These are phyloP conservation scores for Knipowitschia caucasica DNA, from an alignment of 2,797 vertebrate genomes.

Conservation along the genomic window DNA sequence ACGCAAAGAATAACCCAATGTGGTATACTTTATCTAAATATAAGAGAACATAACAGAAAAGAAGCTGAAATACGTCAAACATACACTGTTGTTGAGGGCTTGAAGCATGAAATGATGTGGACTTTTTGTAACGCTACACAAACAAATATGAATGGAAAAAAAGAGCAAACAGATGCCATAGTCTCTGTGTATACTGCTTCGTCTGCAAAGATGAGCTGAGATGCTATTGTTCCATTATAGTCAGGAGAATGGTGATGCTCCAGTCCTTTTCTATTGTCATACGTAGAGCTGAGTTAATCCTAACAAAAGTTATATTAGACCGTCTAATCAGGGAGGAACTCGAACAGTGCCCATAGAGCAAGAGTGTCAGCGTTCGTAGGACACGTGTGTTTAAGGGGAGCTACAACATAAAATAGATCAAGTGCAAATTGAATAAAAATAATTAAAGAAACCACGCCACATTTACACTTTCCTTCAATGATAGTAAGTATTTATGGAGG, in stretches of 20 bases:
- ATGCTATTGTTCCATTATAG: slow-evolving; percentile 20
- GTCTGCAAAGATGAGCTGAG: slow-evolving; percentile 25
- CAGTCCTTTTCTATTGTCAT: slow-evolving; percentile 16
- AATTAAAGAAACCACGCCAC: too few relatives aligned
- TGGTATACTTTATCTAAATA: slow-evolving; percentile 29
- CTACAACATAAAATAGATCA: too few relatives aligned
- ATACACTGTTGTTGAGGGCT: slow-evolving; percentile 26
- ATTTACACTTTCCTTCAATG: too few relatives aligned
- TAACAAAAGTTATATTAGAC: slow-evolving; percentile 19
- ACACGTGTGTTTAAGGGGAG: too few relatives aligned
- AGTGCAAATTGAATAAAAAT: too few relatives aligned
- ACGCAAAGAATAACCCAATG: slow-evolving; percentile 10
- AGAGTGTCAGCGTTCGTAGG: too few relatives aligned
- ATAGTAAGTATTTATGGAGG: too few relatives aligned
- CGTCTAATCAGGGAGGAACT: slow-evolving; percentile 16
- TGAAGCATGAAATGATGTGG: not conserved
- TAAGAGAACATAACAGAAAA: slow-evolving; percentile 9
- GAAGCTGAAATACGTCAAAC: slow-evolving; percentile 36
- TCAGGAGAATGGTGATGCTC: slow-evolving; percentile 12
- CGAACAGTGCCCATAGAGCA: too few relatives aligned
- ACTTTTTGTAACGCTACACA: not conserved
- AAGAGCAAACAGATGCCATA: not conserved
- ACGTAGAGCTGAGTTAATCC: slow-evolving; percentile 15
- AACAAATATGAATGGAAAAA: too few relatives aligned
- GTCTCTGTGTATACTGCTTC: slow-evolving; percentile 12